These are phyloP conservation scores for Tretioscincus oriximinensis DNA, from an alignment of 2,113 vertebrate species.

Conservation along the genomic window DNA sequence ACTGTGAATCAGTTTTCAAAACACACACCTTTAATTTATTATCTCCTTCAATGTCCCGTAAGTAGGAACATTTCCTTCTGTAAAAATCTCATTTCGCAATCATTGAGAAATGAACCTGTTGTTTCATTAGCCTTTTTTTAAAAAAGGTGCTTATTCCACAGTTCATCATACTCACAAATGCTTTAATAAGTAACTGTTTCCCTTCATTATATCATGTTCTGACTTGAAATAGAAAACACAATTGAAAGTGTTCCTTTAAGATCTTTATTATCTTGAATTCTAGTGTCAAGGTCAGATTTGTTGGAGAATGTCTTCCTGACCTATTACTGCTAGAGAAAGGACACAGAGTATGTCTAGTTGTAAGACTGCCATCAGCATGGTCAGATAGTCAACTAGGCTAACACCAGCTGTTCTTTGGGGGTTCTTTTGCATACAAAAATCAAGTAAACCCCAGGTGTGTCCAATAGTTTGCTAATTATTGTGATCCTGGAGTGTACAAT, in stretches of 20 bases:
- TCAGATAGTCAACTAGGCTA: no score
- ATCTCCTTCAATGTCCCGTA: not conserved
- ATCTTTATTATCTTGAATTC: not conserved
- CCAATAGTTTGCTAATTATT: no score
- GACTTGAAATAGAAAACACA: constrained; percentile 41
- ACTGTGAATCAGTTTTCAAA: constrained; percentile 38
- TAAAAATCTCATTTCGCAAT: not conserved
- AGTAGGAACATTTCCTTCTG: not conserved
- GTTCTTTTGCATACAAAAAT: no score
- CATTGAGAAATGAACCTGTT: not conserved
- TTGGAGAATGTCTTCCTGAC: not conserved
- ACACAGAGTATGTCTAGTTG: not conserved
- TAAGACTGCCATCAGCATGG: not conserved
- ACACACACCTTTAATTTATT: constrained; percentile 39
- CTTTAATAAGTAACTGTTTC: constrained; percentile 38
- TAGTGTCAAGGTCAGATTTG: not conserved
- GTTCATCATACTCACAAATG: constrained; percentile 1
- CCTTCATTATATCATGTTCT: constrained; percentile 45
- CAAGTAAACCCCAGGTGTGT: no score
- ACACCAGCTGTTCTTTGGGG: no score
- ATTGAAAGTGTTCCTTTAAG: constrained; percentile 43
- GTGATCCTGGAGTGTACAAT: no score
- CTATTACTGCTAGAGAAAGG: not conserved
- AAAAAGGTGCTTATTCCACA: constrained; percentile 11
- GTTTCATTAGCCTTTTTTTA: constrained; percentile 17